phyloP scores from a whole-genome alignment of 2,797 vertebrate species.

The Glyptemys insculpta region DNA sequence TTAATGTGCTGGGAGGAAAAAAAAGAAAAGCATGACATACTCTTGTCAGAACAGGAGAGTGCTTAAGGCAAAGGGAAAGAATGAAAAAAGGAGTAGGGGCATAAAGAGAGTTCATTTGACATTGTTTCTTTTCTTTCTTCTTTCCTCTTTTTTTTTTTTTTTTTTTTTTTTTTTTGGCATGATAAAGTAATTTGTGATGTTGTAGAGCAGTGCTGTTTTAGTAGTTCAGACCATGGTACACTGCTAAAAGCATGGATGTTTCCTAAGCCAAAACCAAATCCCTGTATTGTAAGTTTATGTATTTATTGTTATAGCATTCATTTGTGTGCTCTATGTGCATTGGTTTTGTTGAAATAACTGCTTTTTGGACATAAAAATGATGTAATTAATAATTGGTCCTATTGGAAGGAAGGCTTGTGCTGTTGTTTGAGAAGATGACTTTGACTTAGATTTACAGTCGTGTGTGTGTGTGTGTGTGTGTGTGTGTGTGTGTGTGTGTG shows the following conservation, averaged over 20 bases:
- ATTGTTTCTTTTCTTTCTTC: not conserved
- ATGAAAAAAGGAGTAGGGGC: constrained; percentile 55
- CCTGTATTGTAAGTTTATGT: constrained; percentile 25
- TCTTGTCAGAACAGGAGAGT: constrained; percentile 66
- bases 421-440: constrained; percentile 14
- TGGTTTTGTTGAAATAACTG: not conserved
- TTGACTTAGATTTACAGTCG: not conserved
- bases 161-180: not conserved
- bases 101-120: constrained; percentile 32
- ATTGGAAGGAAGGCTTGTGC: not conserved
- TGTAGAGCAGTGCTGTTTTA: constrained; percentile 30
- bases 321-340: fast-evolving
- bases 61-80: constrained; percentile 72
- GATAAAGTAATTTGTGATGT: constrained; percentile 24
- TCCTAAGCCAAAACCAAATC: not conserved
- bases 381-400: not conserved
- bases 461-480: too few species aligned
- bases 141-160: not conserved
- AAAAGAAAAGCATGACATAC: constrained; percentile 50
- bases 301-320: not conserved
- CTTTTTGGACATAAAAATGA: constrained; percentile 36
- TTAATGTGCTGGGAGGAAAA: constrained; percentile 53
- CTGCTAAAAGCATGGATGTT: constrained; percentile 35
- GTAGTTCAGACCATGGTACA: constrained; percentile 4
- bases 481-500: too few species aligned